phyloP scores from a whole-genome alignment of 2,113 vertebrate species.

The Cyphomyrus discorhynchus region DNA sequence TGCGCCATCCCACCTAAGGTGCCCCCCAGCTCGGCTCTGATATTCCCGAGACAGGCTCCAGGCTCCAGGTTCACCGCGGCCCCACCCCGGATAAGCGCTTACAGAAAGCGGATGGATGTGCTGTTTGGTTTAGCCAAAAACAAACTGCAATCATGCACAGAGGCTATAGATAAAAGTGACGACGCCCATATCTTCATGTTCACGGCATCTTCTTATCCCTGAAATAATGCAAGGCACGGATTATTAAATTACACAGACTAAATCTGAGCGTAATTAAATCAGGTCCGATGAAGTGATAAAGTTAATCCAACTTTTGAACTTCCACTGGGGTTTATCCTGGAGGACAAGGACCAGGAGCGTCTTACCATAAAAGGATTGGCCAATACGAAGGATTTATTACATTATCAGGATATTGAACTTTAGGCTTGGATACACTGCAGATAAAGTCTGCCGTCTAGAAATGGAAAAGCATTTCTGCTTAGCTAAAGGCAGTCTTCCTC shows the following conservation, averaged over 20 bases:
- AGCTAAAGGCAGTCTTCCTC: background rate
- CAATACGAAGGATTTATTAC: background rate
- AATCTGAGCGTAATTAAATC: slow-evolving; percentile 13
- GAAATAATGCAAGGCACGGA: background rate
- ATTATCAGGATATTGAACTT: slow-evolving; percentile 13
- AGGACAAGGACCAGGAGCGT: background rate
- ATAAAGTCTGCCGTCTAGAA: background rate
- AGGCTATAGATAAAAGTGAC: background rate
- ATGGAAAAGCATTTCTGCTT: background rate
- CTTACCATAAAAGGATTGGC: slow-evolving; percentile 14
- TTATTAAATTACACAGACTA: background rate
- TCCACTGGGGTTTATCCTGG: background rate
- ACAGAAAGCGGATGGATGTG: background rate
- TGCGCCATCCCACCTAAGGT: background rate
- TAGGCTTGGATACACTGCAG: background rate
- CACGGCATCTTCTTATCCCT: background rate
- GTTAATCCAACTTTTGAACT: slow-evolving; percentile 16
- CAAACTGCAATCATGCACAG: background rate
- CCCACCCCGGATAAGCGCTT: background rate
- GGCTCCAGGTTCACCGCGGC: background rate
- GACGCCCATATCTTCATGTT: background rate
- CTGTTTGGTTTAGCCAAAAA: background rate
- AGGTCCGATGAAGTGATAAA: slow-evolving; percentile 9
- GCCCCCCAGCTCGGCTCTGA: background rate
- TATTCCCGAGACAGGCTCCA: background rate